Conservation (phyloP, 2,113 vertebrate genomes). For the Aegithalos caudatus region DNA sequence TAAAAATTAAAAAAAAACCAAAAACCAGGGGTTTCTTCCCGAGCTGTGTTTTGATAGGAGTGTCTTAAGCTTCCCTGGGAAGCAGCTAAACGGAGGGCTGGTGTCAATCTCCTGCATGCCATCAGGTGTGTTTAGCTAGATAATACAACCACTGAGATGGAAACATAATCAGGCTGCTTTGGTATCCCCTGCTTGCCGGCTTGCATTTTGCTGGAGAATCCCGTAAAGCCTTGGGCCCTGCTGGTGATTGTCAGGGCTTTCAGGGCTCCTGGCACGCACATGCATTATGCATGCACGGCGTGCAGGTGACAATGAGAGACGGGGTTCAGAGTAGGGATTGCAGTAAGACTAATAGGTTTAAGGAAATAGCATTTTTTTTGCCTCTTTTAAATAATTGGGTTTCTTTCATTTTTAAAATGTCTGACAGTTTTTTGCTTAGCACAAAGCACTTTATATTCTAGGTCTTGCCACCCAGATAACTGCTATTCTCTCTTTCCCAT, state of each 20-base stretch:
- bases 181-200: background rate
- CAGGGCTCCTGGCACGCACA: background rate
- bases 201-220: background rate
- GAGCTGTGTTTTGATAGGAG: background rate
- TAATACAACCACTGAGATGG: background rate
- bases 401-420: background rate
- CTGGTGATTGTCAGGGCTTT: slow-evolving; percentile 24
- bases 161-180: slow-evolving; percentile 13
- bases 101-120: background rate
- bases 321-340: background rate
- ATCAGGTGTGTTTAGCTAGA: background rate
- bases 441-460: background rate
- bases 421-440: background rate
- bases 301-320: background rate
- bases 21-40: background rate
- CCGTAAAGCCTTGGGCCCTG: background rate
- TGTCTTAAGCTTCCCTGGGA: background rate
- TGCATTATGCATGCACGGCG: background rate
- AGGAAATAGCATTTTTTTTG: background rate
- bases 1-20: too few species aligned
- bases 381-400: background rate
- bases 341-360: slow-evolving; percentile 14
- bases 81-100: background rate
- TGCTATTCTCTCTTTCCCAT: background rate
- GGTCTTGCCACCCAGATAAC: background rate